These are phyloP conservation scores for Acipenser oxyrinchus DNA, from an alignment of 2,797 vertebrate species.

Conservation along the genomic window DNA sequence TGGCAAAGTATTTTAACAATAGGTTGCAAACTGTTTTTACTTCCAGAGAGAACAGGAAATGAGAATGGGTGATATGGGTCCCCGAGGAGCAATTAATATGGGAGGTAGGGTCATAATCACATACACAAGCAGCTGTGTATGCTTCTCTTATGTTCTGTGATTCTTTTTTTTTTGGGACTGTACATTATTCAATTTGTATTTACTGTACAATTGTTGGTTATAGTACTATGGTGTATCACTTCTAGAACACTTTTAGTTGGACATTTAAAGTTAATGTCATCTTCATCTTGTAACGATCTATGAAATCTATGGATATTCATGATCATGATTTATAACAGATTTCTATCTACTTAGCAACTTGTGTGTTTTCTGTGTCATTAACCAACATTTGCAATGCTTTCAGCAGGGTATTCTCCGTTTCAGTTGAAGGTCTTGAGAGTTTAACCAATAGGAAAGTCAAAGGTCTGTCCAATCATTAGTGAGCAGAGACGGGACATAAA, in stretches of 20 bases:
- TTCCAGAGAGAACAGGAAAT: constrained; percentile 99
- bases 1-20: too few relatives aligned
- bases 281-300: too few relatives aligned
- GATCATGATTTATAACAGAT: too few relatives aligned
- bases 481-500: too few relatives aligned
- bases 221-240: neutral
- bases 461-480: too few relatives aligned
- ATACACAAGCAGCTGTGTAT: constrained; percentile 27
- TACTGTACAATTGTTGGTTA: neutral
- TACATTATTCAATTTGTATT: constrained; percentile 51
- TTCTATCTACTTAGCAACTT: too few relatives aligned
- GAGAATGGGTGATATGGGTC: constrained; percentile 97
- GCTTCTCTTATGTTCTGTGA: constrained; percentile 38
- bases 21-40: constrained; percentile 73
- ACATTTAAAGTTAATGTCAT: too few relatives aligned
- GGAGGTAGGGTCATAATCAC: constrained; percentile 89
- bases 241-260: too few relatives aligned
- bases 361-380: neutral
- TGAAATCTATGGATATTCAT: too few relatives aligned
- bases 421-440: too few relatives aligned
- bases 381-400: neutral
- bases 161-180: constrained; percentile 54
- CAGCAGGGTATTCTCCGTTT: neutral
- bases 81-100: constrained; percentile 95
- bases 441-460: too few relatives aligned